Base-by-base conservation (phyloP, 2,888 invertebrate species). In the Mechanitis messenoides region DNA sequence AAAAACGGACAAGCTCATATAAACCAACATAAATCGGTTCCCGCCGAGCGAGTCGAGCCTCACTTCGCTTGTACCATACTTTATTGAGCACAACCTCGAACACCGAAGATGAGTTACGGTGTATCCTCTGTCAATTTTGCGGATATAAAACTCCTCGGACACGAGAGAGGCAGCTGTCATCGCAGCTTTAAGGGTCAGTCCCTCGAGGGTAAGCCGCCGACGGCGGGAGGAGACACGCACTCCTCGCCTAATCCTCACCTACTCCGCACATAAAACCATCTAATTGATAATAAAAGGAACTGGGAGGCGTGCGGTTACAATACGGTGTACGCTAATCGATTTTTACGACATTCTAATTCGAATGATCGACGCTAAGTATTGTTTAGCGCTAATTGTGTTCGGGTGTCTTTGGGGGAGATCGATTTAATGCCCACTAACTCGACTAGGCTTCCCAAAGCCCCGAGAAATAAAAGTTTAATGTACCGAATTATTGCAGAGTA, bases 281-380 rank as follows among this genome's bases (percentile, higher is more conserved):
- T 89, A 89, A 88, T 89, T 88, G 89, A 87, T 87, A 88, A 89
- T 88, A 88, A 88, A 87, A 85, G 84, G 81, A 83, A 82, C 83
- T 83, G 80, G 77, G 85, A 83, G 81, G 84, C 85, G 85, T 87
- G 85, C 81, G 85, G 85, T 84, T 82, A 84, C 85, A 84, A 81
- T 83, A 82, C 80, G 68, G 75, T 75, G 78, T 75, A 74, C 72
- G 78, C 79, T 88, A 88, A 88, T 87, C 87, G 87, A 86, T 87
- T 86, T 88, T 87, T 87, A 87, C 81, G 80, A 79, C 80, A 75
- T 76, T 75, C 79, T 80, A 83, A 86, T 82, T 85, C 80, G 79
- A 78, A 79, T 80, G 80, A 84, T 81, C 78, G 80, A 72, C 74
- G 78, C 78, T 83, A 80, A 84, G 81, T 84, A 84, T 80, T 81